Conservation (phyloP, 1,140 invertebrate genomes). For the Diorhabda carinulata region DNA sequence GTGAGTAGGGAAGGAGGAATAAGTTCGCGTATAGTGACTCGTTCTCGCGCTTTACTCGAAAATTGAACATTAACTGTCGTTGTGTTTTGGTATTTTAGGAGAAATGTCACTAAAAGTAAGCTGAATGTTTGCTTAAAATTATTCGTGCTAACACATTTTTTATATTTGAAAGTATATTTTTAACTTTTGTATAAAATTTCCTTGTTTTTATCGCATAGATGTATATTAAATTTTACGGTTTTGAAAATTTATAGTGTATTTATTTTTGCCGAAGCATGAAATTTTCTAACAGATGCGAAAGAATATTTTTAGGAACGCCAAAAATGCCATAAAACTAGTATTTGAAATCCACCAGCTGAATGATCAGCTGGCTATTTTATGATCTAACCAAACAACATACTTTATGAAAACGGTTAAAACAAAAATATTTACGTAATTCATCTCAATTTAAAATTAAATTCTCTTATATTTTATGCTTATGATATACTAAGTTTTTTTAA, state of each 20-base stretch:
- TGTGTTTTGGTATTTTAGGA: neutral
- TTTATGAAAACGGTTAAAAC: neutral
- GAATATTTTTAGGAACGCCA: neutral
- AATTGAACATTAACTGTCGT: neutral
- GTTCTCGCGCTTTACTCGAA: neutral
- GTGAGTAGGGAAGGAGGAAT: neutral
- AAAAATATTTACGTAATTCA: neutral
- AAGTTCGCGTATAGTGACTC: neutral
- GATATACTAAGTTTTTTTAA: neutral
- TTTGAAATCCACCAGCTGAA: neutral
- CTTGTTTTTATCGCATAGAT: neutral
- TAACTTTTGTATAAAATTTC: neutral
- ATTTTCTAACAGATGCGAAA: neutral
- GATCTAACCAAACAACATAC: neutral
- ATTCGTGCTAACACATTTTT: neutral
- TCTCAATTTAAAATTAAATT: neutral
- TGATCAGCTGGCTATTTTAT: slow-evolving; percentile 2
- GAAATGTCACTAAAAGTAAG: slow-evolving; percentile 2
- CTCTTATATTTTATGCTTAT: slow-evolving; percentile 3
- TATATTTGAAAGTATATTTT: neutral
- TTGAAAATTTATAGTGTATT: neutral
- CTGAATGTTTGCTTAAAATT: neutral
- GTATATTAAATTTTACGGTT: neutral
- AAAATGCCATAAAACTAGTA: neutral
- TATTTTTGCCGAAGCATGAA: slow-evolving; percentile 2